A percentile compares a stretch with the other conserved stretches of the same genome.
These are phyloP conservation scores for Phania funesta DNA, from an alignment of 2,888 invertebrate species.

Conservation along the genomic window DNA sequence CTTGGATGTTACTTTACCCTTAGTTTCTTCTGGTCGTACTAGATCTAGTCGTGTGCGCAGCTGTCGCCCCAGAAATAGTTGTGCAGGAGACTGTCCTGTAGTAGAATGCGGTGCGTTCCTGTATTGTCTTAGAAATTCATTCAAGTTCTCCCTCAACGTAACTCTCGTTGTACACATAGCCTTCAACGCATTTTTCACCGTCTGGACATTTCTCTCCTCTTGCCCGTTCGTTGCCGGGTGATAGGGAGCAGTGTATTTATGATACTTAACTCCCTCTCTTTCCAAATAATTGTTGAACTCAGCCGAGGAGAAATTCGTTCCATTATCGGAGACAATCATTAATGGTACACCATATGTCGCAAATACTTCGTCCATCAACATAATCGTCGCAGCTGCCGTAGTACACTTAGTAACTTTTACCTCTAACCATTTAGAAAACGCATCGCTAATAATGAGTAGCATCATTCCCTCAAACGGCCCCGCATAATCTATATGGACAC, in stretches of 20 bases:
- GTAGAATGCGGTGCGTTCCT: constrained; percentile 35
- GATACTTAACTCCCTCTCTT: too few species aligned
- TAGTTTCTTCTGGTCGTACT: background rate
- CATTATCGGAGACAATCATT: too few species aligned
- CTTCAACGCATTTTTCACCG: constrained; percentile 55
- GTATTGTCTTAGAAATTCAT: constrained; percentile 52
- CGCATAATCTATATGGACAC: constrained; percentile 75
- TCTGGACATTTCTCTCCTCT: constrained; percentile 30
- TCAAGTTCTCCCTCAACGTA: constrained; percentile 49
- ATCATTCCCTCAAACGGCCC: constrained; percentile 74
- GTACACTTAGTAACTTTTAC: too few species aligned
- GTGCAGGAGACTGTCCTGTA: constrained; percentile 1
- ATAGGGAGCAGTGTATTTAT: too few species aligned
- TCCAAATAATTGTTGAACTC: too few species aligned
- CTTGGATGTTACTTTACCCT: background rate
- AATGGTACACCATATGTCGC: too few species aligned
- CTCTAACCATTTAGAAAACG: too few species aligned
- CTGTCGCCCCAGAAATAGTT: constrained; percentile 23
- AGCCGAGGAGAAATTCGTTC: too few species aligned
- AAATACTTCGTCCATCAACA: too few species aligned
- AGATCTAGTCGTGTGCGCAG: constrained; percentile 11
- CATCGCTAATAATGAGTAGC: constrained; percentile 73
- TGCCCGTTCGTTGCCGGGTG: constrained; percentile 64
- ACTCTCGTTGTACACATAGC: constrained; percentile 37
- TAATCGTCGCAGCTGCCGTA: too few species aligned